Percentiles rank a stretch among this genome's conserved stretches.
Conservation (phyloP, 2,113 vertebrate genomes). For the Canis aureus region DNA sequence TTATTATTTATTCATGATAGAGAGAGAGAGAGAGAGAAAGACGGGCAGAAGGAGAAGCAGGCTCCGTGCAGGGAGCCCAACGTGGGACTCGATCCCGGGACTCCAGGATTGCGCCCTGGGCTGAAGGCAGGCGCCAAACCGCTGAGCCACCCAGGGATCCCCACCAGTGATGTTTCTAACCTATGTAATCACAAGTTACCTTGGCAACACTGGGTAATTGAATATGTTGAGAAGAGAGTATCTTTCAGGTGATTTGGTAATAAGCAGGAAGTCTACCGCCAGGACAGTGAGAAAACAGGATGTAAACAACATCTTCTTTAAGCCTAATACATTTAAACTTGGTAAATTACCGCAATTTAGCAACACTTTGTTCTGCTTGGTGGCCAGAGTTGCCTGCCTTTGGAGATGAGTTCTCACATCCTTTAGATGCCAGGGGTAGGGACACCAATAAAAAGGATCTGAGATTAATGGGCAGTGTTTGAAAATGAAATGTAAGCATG, state of each 20-base stretch:
- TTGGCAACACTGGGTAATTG: not conserved
- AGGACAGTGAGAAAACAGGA: not conserved
- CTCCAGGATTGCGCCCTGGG: too few relatives aligned
- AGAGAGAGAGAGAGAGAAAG: too few relatives aligned
- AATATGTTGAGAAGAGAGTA: constrained; percentile 4
- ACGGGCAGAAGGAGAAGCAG: too few relatives aligned
- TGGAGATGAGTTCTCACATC: not conserved
- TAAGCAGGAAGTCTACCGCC: not conserved
- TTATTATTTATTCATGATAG: too few relatives aligned
- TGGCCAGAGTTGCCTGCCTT: not conserved
- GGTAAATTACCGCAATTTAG: not conserved
- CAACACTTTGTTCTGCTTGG: not conserved
- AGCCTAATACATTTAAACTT: not conserved
- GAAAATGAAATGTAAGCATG: not conserved
- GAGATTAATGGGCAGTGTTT: not conserved
- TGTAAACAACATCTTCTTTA: not conserved
- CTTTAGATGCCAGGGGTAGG: not conserved
- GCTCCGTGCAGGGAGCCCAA: too few relatives aligned
- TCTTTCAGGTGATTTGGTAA: not conserved
- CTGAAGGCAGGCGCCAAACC: too few relatives aligned
- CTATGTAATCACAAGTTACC: not conserved
- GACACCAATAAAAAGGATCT: not conserved
- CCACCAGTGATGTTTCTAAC: constrained; percentile 1
- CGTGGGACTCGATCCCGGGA: too few relatives aligned
- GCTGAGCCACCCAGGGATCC: too few relatives aligned